Percentiles rank a stretch among this genome's conserved stretches.
Conservation (phyloP, 2,113 vertebrate species). For the Trematomus loennbergii region DNA sequence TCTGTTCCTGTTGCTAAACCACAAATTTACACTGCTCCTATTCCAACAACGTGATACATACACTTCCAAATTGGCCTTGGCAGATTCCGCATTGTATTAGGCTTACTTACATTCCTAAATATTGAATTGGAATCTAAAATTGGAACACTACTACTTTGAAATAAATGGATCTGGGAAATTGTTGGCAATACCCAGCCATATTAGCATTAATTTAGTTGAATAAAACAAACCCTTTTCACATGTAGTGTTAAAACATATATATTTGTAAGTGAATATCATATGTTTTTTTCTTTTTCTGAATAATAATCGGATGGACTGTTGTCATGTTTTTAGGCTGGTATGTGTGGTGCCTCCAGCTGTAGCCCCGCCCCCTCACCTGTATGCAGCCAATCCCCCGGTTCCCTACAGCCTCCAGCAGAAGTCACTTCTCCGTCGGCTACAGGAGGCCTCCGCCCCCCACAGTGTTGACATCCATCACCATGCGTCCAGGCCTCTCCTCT, state of each 20-base stretch:
- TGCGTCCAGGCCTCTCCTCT: constrained; percentile 79
- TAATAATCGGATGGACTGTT: neutral
- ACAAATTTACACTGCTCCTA: no score
- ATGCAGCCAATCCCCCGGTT: constrained; percentile 88
- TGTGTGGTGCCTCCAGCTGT: constrained; percentile 90
- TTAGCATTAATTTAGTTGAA: neutral
- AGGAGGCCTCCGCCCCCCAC: constrained; percentile 81
- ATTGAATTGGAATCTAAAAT: no score
- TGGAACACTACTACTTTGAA: no score
- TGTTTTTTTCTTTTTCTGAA: constrained; percentile 14
- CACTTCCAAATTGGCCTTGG: no score
- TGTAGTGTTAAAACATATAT: no score
- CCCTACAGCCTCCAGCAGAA: constrained; percentile 86
- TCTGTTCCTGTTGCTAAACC: no score
- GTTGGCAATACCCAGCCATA: no score
- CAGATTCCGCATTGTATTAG: no score
- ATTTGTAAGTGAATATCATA: no score
- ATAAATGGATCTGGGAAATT: no score
- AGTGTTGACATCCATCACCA: constrained; percentile 82
- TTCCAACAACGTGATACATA: no score
- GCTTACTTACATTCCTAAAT: no score
- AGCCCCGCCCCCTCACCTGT: constrained; percentile 87
- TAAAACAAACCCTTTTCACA: neutral
- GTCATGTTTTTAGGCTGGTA: constrained; percentile 81
- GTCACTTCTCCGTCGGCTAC: constrained; percentile 81